Evolutionary conservation across 2,113 vertebrate genomes (phyloP), one percentile per base, ranked within the genome.

Genomic region (Microcebus ravelobensis): DNA sequence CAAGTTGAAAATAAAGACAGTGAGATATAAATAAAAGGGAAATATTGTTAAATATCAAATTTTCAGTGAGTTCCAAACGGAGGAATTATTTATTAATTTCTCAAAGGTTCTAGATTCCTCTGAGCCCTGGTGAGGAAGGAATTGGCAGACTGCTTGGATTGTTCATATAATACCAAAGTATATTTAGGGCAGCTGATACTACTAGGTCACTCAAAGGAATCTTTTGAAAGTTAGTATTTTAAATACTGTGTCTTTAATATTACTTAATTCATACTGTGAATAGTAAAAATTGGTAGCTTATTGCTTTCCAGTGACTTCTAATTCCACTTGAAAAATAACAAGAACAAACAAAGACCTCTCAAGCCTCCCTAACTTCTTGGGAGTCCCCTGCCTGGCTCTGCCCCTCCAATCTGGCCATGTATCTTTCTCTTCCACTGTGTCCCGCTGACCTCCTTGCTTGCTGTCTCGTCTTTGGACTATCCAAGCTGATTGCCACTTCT

Each of bases 61-160:
- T 83, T 71, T 92, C 8, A 48, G 59, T 59, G 36, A 67, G 9
- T 61, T 94, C 27, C 74, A 27, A 83, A 67, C 70, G 34, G 57
- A 87, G 21, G 8, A 45, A 90, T 86, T 71, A 39, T 79, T 88
- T 95, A 68, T 91, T 93, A 85, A 67, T 15, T 95, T 95, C 73
- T 59, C 71, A 81, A 17, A 59, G 36, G 2, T 88, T 65, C 8
- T 45, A 27, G 25, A 71, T 68, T 74, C 50, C 20, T 29, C 87
- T 36, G 17, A 13, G 3, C 39, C 34, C 73, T 61, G 2, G 14
- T 85, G 20, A 36, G 2, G 31, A 36, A 11, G 14, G 45, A 90
- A 10, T 82, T 82, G 70, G 3, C 18, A 71, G n/a, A 34, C 80
- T 52, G 21, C 27, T 93, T 88, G 80, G 50, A 77, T 39, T 85